Percentiles rank a stretch among this genome's conserved stretches.
phyloP scores from a whole-genome alignment of 1,140 invertebrate genomes.

The Ruditapes philippinarum region DNA sequence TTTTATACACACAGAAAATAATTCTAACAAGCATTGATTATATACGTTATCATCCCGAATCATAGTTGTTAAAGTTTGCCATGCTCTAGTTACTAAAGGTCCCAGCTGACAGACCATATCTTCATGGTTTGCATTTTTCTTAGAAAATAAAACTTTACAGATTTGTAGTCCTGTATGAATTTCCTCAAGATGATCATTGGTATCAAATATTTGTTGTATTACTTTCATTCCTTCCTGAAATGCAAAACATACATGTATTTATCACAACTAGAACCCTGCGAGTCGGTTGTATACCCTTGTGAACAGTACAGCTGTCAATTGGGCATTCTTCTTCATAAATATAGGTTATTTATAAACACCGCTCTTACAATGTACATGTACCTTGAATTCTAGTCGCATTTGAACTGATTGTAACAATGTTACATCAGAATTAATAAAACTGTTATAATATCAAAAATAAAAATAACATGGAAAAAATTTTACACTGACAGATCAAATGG shows the following conservation, averaged over 20 bases:
- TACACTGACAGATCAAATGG: too few relatives aligned
- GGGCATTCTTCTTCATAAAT: too few relatives aligned
- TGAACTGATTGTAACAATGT: too few relatives aligned
- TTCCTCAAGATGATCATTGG: background rate
- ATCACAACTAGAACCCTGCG: too few relatives aligned
- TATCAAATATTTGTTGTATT: background rate
- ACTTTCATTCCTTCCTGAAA: constrained; percentile 10
- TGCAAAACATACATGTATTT: background rate
- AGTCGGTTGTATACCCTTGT: too few relatives aligned
- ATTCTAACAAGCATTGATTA: background rate
- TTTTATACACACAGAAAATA: background rate
- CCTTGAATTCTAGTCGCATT: too few relatives aligned
- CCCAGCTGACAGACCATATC: background rate
- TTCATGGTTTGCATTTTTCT: background rate
- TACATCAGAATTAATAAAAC: too few relatives aligned
- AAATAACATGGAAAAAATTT: too few relatives aligned
- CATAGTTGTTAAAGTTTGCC: background rate
- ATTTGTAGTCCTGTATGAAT: background rate
- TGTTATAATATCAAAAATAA: too few relatives aligned
- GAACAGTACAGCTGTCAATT: too few relatives aligned
- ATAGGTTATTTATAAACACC: too few relatives aligned
- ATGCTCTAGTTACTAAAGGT: background rate
- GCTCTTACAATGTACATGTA: too few relatives aligned
- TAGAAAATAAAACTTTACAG: background rate
- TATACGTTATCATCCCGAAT: background rate